Evolutionary conservation across 2,797 vertebrate genomes (phyloP).

Genomic region (Etheostoma nigrum): DNA sequence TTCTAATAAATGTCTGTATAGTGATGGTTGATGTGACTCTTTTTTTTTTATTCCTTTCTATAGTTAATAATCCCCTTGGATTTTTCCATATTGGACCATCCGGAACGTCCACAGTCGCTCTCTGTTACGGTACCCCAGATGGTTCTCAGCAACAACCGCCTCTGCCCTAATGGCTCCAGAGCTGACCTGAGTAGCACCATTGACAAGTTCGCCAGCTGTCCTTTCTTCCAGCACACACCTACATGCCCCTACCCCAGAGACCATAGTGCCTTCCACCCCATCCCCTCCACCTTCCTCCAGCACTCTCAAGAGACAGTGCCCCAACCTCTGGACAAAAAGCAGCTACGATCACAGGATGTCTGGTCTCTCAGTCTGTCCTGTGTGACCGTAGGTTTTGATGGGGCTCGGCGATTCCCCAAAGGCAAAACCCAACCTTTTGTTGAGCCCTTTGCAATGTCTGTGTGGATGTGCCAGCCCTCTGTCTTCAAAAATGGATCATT

Average conservation of each 20-base stretch:
- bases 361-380: slow-evolving; percentile 91
- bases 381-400: slow-evolving; percentile 90
- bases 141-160: slow-evolving; percentile 91
- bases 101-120: slow-evolving; percentile 90
- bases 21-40: background rate
- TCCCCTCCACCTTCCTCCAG: slow-evolving; percentile 89
- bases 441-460: slow-evolving; percentile 90
- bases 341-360: slow-evolving; percentile 86
- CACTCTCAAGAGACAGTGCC: slow-evolving; percentile 82
- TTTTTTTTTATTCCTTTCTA: slow-evolving; percentile 33
- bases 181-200: slow-evolving; percentile 88
- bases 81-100: slow-evolving; percentile 89
- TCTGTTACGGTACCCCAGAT: slow-evolving; percentile 82
- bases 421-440: slow-evolving; percentile 89
- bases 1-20: background rate
- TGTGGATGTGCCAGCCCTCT: slow-evolving; percentile 91
- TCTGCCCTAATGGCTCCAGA: slow-evolving; percentile 87
- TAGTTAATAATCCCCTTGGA: slow-evolving; percentile 93
- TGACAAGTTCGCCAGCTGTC: slow-evolving; percentile 82
- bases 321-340: slow-evolving; percentile 53
- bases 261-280: slow-evolving; percentile 85
- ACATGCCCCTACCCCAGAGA: slow-evolving; percentile 87
- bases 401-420: slow-evolving; percentile 88
- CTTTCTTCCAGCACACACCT: slow-evolving; percentile 88
- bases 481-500: slow-evolving; percentile 75